Conservation (phyloP, 2,797 vertebrate genomes). For the Danio albolineatus region DNA sequence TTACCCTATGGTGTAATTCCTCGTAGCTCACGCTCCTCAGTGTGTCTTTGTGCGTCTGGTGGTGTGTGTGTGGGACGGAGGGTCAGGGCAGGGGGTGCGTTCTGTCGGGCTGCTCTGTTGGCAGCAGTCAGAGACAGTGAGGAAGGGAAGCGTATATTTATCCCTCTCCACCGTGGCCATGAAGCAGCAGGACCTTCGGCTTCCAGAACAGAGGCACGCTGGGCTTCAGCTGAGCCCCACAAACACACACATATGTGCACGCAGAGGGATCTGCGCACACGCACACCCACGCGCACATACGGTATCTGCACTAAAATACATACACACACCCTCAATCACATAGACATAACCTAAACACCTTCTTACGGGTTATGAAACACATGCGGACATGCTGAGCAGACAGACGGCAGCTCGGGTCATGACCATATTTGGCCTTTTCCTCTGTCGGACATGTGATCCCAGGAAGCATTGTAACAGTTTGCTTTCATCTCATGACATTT, state of each 20-base stretch:
- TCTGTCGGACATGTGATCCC: conserved; percentile 48
- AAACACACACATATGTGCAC: conserved; percentile 56
- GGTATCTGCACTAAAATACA: conserved; percentile 46
- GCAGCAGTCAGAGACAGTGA: conserved; percentile 55
- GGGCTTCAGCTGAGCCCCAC: conserved; percentile 60
- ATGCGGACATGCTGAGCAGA: conserved; percentile 51
- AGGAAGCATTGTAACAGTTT: conserved; percentile 19
- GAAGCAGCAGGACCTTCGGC: conserved; percentile 62
- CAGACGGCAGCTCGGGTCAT: conserved; percentile 39
- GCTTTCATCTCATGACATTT: conserved; percentile 42
- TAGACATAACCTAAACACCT: conserved; percentile 37
- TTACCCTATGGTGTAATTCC: conserved; percentile 43
- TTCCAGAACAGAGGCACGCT: conserved; percentile 62
- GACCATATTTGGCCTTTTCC: conserved; percentile 59
- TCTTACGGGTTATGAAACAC: conserved; percentile 61
- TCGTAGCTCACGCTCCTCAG: conserved; percentile 42
- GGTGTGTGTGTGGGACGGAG: background rate
- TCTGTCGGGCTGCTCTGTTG: conserved; percentile 61
- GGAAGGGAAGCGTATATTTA: conserved; percentile 63
- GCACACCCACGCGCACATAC: conserved; percentile 50
- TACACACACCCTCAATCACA: conserved; percentile 49
- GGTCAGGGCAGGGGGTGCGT: conserved; percentile 39
- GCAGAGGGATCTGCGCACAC: conserved; percentile 41
- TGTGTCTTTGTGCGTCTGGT: background rate
- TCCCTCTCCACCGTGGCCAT: conserved; percentile 56